phyloP scores from a whole-genome alignment of 1,140 invertebrate species.

The Schlechtendalia chinensis region DNA sequence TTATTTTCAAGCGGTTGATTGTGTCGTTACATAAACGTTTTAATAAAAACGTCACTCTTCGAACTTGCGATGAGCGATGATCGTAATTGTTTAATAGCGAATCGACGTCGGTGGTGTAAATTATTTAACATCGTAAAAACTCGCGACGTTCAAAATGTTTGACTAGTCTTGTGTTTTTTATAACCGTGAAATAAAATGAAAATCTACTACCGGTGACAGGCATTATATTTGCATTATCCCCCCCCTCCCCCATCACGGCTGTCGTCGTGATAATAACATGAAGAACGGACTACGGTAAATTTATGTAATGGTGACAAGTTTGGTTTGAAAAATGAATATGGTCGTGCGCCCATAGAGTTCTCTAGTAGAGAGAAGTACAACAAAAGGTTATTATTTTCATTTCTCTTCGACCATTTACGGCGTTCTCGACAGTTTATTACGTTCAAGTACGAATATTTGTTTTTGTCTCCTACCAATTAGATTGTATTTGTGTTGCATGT shows the following conservation, averaged over 20 bases:
- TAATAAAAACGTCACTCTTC: slow-evolving; percentile 7
- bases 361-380: too few species aligned
- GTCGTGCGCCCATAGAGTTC: neutral
- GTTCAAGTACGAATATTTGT: neutral
- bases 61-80: neutral
- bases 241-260: neutral
- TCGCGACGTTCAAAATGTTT: neutral
- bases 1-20: neutral
- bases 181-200: neutral
- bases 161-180: neutral
- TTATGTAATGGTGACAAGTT: neutral
- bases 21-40: neutral
- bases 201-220: neutral
- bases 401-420: neutral
- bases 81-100: too few species aligned
- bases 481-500: too few species aligned
- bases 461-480: too few species aligned
- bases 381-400: neutral
- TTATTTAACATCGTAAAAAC: neutral
- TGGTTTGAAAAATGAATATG: neutral
- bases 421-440: neutral
- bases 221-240: neutral
- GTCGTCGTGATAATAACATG: neutral
- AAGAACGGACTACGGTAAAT: neutral
- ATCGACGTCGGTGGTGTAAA: neutral